Percentiles rank a stretch among this genome's conserved stretches.
phyloP scores from a whole-genome alignment of 2,797 vertebrate species.

The Melanotaenia nigrans region DNA sequence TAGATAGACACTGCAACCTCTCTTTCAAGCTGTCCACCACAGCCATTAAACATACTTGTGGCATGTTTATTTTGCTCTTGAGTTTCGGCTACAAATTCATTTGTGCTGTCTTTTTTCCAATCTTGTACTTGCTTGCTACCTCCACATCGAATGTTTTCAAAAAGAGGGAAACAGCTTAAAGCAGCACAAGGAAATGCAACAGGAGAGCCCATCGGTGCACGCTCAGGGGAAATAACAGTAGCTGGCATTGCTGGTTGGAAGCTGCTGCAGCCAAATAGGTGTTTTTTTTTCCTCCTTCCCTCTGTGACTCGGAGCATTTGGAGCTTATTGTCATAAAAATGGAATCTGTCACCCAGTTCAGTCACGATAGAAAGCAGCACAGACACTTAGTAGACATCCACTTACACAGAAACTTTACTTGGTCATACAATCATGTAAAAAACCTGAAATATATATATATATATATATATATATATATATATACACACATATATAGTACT shows the following conservation, averaged over 20 bases:
- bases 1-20: constrained; percentile 17
- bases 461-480: constrained; percentile 13
- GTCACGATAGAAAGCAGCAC: constrained; percentile 59
- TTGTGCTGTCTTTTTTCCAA: constrained; percentile 27
- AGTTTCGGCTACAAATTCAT: constrained; percentile 49
- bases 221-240: constrained; percentile 81
- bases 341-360: constrained; percentile 61
- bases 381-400: constrained; percentile 43
- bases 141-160: constrained; percentile 67
- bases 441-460: constrained; percentile 7
- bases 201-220: constrained; percentile 58
- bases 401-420: constrained; percentile 48
- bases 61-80: constrained; percentile 49
- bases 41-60: constrained; percentile 43
- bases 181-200: constrained; percentile 68
- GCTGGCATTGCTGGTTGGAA: constrained; percentile 67
- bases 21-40: constrained; percentile 26
- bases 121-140: constrained; percentile 42
- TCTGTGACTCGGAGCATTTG: constrained; percentile 58
- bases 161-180: constrained; percentile 77
- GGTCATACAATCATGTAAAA: constrained; percentile 15
- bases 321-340: constrained; percentile 79
- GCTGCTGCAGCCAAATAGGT: constrained; percentile 68
- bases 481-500: no score
- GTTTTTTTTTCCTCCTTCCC: constrained; percentile 66